Percentiles rank a stretch among this genome's conserved stretches.
These are phyloP conservation scores for Mystacornis crossleyi DNA, from an alignment of 2,113 vertebrate species.

Conservation along the genomic window DNA sequence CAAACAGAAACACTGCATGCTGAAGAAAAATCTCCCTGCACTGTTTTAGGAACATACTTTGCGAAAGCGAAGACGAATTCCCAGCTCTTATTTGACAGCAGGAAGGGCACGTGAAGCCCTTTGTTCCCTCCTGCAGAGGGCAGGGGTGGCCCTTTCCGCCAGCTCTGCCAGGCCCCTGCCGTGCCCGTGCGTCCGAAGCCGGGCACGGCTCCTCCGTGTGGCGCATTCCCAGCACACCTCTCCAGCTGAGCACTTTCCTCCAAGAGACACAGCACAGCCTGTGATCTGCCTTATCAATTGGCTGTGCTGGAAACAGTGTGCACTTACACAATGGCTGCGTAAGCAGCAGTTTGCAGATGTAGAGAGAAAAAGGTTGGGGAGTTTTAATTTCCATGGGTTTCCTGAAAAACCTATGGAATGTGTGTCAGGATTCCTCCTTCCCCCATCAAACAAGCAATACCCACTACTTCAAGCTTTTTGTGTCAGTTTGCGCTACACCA, in stretches of 20 bases:
- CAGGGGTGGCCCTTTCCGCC: background rate
- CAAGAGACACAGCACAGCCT: background rate
- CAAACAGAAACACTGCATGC: background rate
- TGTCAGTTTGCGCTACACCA: background rate
- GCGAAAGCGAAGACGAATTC: background rate
- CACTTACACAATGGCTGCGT: background rate
- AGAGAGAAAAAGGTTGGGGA: background rate
- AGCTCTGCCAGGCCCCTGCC: background rate
- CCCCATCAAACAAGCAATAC: background rate
- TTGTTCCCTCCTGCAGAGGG: background rate
- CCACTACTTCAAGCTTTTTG: background rate
- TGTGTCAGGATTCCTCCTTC: background rate
- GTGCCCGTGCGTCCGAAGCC: fast-evolving
- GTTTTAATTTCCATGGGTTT: background rate
- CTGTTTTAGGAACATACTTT: background rate
- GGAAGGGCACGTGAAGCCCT: background rate
- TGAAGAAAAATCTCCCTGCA: background rate
- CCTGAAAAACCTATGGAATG: background rate
- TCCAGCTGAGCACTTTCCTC: background rate
- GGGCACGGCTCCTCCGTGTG: fast-evolving
- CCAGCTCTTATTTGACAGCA: background rate
- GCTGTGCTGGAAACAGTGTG: background rate
- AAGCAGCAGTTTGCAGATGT: background rate
- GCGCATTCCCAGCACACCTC: background rate
- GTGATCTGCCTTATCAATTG: background rate